A percentile compares a stretch with the other conserved stretches of the same genome.
Conservation (phyloP, 92 coral and sea anemone species). For the Muricea muricata region DNA sequence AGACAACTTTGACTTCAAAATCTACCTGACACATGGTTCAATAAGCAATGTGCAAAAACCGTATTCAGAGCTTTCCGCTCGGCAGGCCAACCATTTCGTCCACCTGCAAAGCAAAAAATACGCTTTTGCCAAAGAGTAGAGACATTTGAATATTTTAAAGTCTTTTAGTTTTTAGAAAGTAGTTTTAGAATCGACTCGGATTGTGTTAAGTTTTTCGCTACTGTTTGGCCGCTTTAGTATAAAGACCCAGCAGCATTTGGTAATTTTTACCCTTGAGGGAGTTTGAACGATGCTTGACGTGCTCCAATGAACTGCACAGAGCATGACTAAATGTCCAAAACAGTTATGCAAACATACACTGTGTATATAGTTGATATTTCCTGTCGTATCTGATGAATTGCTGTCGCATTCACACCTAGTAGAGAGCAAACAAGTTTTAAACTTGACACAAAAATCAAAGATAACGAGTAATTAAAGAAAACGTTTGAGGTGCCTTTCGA, state of each 20-base stretch:
- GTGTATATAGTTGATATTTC: not conserved
- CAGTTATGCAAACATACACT: not conserved
- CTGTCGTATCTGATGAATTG: not conserved
- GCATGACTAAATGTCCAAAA: slow-evolving; percentile 20
- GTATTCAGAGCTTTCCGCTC: too few species aligned
- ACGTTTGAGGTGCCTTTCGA: not conserved
- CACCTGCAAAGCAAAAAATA: too few species aligned
- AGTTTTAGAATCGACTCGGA: not conserved
- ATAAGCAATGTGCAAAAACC: too few species aligned
- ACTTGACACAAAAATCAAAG: not conserved
- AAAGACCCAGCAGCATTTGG: not conserved
- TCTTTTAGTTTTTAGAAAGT: too few species aligned
- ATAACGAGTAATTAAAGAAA: not conserved
- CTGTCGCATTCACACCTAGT: not conserved
- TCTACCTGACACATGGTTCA: too few species aligned
- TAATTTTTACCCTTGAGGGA: not conserved
- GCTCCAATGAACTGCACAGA: slow-evolving; percentile 2
- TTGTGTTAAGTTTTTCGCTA: not conserved
- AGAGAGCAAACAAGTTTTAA: not conserved
- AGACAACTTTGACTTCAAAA: too few species aligned
- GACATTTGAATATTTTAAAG: too few species aligned
- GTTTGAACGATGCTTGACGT: not conserved
- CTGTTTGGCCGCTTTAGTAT: not conserved
- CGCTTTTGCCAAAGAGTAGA: too few species aligned
- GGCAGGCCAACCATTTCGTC: too few species aligned